A percentile compares a stretch with the other conserved stretches of the same genome.
These are phyloP conservation scores for Isurus oxyrinchus DNA, from an alignment of 2,113 vertebrate genomes.

Conservation along the genomic window DNA sequence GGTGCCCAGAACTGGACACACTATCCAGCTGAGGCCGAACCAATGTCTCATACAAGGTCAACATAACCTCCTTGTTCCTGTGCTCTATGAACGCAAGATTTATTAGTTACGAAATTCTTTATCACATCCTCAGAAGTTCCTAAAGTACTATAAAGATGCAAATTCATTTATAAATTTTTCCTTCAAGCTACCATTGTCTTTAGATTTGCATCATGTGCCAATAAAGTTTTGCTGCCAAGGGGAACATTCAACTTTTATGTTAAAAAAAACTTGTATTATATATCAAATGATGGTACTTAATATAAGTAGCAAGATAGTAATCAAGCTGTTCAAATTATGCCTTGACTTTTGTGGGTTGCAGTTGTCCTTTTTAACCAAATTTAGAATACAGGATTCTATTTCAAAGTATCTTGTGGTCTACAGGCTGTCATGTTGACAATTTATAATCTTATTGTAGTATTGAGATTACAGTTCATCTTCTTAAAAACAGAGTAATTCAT, in stretches of 20 bases:
- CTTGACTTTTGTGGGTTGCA: not conserved
- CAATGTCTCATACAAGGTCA: no score
- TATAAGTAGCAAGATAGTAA: not conserved
- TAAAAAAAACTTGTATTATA: not conserved
- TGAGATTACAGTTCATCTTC: not conserved
- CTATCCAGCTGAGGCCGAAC: no score
- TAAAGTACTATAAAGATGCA: no score
- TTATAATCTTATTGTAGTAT: not conserved
- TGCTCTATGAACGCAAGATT: not conserved
- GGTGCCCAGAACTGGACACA: no score
- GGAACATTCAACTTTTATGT: not conserved
- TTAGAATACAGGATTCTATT: not conserved
- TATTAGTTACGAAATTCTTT: not conserved
- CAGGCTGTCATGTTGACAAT: not conserved
- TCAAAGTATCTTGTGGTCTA: not conserved
- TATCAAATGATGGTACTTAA: not conserved
- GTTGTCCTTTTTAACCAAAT: not conserved
- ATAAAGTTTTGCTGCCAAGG: not conserved
- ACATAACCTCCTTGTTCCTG: no score
- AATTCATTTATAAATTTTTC: no score
- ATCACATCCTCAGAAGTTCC: no score
- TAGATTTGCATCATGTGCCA: no score
- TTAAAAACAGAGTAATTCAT: not conserved
- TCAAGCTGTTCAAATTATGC: not conserved
- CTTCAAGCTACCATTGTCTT: not conserved